These are phyloP conservation scores for Cirrhinus mrigala DNA, from an alignment of 2,797 vertebrate species.

Conservation along the genomic window DNA sequence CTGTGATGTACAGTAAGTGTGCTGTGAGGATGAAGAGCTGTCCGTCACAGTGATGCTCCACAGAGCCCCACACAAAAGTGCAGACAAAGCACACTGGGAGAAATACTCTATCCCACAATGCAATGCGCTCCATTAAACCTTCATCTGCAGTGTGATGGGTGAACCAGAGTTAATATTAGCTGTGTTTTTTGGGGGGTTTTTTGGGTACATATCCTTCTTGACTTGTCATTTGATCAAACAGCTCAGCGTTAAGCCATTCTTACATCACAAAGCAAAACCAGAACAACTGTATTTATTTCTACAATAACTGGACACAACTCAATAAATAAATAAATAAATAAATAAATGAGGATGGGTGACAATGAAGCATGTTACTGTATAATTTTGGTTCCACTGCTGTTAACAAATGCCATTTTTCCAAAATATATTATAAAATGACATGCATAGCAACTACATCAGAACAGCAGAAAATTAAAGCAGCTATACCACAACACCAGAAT, in stretches of 20 bases:
- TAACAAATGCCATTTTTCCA: neutral
- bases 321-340: no score
- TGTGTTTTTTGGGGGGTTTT: neutral
- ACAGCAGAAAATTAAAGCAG: no score
- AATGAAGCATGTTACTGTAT: neutral
- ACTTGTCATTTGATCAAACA: neutral
- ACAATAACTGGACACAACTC: neutral
- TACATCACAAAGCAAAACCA: neutral
- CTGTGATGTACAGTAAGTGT: constrained; percentile 14
- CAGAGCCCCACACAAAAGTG: neutral
- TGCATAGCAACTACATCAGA: no score
- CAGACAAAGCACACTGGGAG: neutral
- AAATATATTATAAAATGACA: neutral
- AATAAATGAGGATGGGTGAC: neutral
- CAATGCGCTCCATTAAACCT: neutral
- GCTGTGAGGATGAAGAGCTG: neutral
- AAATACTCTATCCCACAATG: neutral
- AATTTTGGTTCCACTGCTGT: neutral
- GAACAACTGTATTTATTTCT: neutral
- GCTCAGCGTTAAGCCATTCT: neutral
- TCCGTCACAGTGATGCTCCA: neutral
- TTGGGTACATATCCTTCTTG: neutral
- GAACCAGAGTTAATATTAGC: neutral
- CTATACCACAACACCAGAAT: no score
- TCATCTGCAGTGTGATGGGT: neutral